These are phyloP conservation scores for Stegodyphus dumicola DNA, from an alignment of 1,140 invertebrate genomes.

Conservation along the genomic window DNA sequence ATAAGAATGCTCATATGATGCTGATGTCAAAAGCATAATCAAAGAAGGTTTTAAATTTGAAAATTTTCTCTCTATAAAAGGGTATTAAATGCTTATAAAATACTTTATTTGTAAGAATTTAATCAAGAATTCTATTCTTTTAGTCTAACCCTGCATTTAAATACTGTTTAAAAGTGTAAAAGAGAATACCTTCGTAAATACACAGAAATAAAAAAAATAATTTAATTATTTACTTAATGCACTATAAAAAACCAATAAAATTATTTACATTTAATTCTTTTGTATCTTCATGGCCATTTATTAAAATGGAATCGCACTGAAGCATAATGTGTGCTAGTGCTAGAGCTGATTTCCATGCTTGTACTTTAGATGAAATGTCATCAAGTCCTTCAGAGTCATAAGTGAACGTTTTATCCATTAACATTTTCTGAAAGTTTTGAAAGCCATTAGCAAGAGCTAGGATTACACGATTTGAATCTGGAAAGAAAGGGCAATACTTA, in stretches of 20 bases:
- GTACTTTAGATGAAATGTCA: constrained; percentile 28
- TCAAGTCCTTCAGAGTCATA: background rate
- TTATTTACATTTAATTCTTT: background rate
- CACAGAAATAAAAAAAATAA: background rate
- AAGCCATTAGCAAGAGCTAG: constrained; percentile 15
- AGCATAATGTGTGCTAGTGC: background rate
- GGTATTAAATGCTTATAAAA: background rate
- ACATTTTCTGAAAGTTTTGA: constrained; percentile 6
- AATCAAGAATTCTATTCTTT: background rate
- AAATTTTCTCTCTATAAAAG: background rate
- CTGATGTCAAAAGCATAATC: too few species aligned
- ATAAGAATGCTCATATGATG: too few species aligned
- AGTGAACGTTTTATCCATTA: background rate
- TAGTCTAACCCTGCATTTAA: background rate
- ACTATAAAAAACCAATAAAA: background rate
- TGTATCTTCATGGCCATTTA: constrained; percentile 15
- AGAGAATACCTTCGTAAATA: background rate
- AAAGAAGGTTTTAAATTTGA: background rate
- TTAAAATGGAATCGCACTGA: constrained; percentile 19
- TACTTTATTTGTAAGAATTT: background rate
- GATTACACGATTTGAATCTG: background rate
- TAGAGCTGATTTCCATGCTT: constrained; percentile 39
- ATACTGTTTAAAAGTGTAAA: background rate
- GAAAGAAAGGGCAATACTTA: background rate
- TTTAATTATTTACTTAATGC: background rate